Conservation (phyloP, 2,113 vertebrate species). For the Callaeas wilsoni region DNA sequence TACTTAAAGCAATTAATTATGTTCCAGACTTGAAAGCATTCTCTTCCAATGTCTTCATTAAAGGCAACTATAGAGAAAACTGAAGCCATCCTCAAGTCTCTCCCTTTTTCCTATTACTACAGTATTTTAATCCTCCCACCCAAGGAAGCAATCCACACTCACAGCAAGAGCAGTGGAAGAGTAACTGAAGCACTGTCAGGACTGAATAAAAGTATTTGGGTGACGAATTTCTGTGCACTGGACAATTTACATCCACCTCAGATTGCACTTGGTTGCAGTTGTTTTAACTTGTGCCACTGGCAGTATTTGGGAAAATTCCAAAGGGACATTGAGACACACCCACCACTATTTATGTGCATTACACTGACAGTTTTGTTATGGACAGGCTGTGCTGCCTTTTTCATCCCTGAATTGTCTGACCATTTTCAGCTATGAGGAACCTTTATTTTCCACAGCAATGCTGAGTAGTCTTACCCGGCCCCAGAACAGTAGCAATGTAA, state of each 20-base stretch:
- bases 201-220: neutral
- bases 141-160: neutral
- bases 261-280: neutral
- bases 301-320: neutral
- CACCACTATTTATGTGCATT: rapidly evolving
- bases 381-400: neutral
- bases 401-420: neutral
- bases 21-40: neutral
- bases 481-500: neutral
- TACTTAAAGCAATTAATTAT: neutral
- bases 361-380: neutral
- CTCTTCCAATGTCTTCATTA: neutral
- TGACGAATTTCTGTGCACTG: neutral
- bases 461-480: neutral
- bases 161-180: neutral
- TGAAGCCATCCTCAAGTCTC: neutral
- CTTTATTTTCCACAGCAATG: neutral
- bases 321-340: neutral
- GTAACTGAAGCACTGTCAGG: neutral
- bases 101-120: neutral
- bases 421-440: neutral
- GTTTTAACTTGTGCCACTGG: neutral
- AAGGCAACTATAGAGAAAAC: neutral
- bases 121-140: neutral
- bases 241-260: neutral